Base-by-base conservation (phyloP, 2,888 invertebrate genomes). In the Drosophila phalerata region DNA sequence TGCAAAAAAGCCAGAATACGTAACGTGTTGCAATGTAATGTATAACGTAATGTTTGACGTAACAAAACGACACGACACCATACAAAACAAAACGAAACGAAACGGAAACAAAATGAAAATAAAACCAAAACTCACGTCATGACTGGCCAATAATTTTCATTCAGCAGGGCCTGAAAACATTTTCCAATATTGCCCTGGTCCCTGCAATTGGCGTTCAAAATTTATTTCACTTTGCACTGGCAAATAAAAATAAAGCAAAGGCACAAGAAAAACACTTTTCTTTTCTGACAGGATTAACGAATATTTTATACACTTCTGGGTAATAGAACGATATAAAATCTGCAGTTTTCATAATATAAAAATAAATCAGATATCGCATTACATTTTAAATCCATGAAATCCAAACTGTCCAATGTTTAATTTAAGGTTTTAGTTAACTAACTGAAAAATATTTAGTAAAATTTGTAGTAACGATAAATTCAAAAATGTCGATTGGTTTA, bases 81-180 rank as follows among this genome's bases (percentile, higher is more conserved):
- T 5, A 25, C 5, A 5, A 30, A 30, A 30, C 9, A 2, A 66
- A 66, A 67, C 62, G 63, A 78, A 78, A 62, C 37, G 58, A 69
- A 70, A 79, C 63, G 76, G 60, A 79, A 52, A 65, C 53, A 62
- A 67, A 75, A 77, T 77, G 63, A 64, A 47, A 53, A 55, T 48
- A 75, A 64, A 42, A 37, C 19, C 37, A 34, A 69, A 56, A 67
- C 88, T 85, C 85, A 81, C 71, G 82, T 81, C 88, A 85, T 85
- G 89, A 87, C 89, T 77, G 79, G 88, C 89, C 85, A 89, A 85
- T 81, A 87, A 89, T 85, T 87, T 86, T 77, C 79, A 73, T 73
- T 57, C 57, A 37, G 43, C 32, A 49, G 49, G 73, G 69, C 76
- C 60, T 45, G 38, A 45, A 68, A 69, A 87, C 73, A 89, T 79